phyloP scores from a whole-genome alignment of 2,888 invertebrate species.

The Drosophila hawaiiensis region DNA sequence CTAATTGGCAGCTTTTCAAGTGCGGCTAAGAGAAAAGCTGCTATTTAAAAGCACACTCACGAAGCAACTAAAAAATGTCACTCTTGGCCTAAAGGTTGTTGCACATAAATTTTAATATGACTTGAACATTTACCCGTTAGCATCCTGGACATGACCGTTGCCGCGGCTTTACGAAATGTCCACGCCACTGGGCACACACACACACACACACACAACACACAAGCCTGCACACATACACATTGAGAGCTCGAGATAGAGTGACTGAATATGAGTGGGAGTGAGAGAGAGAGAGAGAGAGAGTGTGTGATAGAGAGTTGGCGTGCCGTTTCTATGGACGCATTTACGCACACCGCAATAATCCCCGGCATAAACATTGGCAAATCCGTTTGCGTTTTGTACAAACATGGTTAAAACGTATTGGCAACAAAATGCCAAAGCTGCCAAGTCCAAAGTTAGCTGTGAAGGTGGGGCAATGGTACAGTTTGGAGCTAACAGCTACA shows the following conservation, averaged over 20 bases:
- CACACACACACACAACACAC: slow-evolving; percentile 17
- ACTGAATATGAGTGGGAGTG: slow-evolving; percentile 3
- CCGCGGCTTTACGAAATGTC: slow-evolving; percentile 49
- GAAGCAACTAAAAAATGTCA: slow-evolving; percentile 8
- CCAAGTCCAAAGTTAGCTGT: slow-evolving; percentile 28
- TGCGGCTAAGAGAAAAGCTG: slow-evolving; percentile 23
- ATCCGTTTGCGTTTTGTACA: slow-evolving; percentile 79
- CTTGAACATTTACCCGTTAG: slow-evolving; percentile 46
- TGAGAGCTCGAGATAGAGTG: slow-evolving; percentile 6
- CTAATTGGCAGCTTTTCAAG: slow-evolving; percentile 71
- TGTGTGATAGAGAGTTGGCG: slow-evolving; percentile 2
- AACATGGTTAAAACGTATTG: slow-evolving; percentile 81
- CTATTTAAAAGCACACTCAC: slow-evolving; percentile 45
- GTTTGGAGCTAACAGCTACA: slow-evolving; percentile 53
- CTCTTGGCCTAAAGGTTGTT: slow-evolving; percentile 21
- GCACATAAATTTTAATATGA: slow-evolving; percentile 70
- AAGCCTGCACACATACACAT: slow-evolving; percentile 24
- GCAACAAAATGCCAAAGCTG: slow-evolving; percentile 74
- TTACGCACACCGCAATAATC: slow-evolving; percentile 80
- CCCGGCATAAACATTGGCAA: slow-evolving; percentile 80
- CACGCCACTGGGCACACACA: slow-evolving; percentile 60
- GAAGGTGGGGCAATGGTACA: background rate
- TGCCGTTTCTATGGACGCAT: slow-evolving; percentile 59
- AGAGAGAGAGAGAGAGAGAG: slow-evolving; percentile 2
- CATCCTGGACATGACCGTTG: slow-evolving; percentile 54